These are phyloP conservation scores for Muscicapa adusta DNA, from an alignment of 2,113 vertebrate genomes.

Conservation along the genomic window DNA sequence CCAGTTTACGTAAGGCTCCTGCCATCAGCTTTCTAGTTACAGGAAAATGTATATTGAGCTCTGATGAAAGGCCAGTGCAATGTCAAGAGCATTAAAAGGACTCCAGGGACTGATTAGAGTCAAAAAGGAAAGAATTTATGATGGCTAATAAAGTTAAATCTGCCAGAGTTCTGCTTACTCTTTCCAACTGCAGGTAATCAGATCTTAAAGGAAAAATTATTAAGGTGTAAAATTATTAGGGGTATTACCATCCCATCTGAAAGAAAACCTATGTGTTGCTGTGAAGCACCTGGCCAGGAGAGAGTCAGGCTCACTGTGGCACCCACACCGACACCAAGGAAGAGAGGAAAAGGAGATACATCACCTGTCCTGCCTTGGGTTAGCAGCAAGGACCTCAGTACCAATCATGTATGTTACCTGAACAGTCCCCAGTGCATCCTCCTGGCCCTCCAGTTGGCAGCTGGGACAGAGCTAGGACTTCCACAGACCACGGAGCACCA, in stretches of 20 bases:
- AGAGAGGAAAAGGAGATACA: not conserved
- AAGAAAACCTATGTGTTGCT: not conserved
- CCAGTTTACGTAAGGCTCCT: not conserved
- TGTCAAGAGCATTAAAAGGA: slow-evolving; percentile 45
- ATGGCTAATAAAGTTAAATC: slow-evolving; percentile 47
- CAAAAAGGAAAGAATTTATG: slow-evolving; percentile 57
- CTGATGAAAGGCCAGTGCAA: slow-evolving; percentile 38
- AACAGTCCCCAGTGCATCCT: not conserved
- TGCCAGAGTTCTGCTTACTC: not conserved
- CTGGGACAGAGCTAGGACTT: not conserved
- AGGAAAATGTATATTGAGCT: slow-evolving; percentile 48
- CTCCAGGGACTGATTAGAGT: slow-evolving; percentile 39
- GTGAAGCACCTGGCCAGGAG: not conserved
- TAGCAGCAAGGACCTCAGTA: not conserved
- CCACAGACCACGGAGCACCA: not conserved
- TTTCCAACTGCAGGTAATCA: slow-evolving; percentile 11
- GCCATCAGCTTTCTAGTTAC: not conserved
- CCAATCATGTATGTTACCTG: not conserved
- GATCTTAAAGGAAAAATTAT: not conserved
- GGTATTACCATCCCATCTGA: not conserved
- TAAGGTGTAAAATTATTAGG: not conserved
- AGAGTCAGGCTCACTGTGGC: fast-evolving
- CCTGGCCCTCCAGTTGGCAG: fast-evolving
- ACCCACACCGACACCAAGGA: fast-evolving
- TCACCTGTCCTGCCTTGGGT: not conserved